A percentile compares a stretch with the other conserved stretches of the same genome.
These are phyloP conservation scores for Chrysomallon squamiferum DNA, from an alignment of 1,140 invertebrate species.

Conservation along the genomic window DNA sequence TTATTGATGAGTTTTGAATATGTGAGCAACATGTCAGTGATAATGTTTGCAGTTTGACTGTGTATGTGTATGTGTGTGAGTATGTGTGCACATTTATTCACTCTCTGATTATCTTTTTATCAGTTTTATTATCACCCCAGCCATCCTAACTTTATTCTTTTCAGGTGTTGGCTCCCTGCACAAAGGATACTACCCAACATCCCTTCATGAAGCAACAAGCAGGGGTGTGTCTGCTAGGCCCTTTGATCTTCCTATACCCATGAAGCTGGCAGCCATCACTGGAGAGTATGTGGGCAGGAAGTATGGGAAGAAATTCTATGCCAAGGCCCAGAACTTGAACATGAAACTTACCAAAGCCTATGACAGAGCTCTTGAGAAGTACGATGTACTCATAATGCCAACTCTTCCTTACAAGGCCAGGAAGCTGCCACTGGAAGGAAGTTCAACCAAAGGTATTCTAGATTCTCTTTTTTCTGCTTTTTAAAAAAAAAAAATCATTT, in stretches of 20 bases:
- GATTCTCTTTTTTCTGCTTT: too few relatives aligned
- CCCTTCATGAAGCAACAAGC: constrained; percentile 2
- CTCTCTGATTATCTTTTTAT: neutral
- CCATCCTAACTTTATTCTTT: too few relatives aligned
- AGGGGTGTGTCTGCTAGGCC: neutral
- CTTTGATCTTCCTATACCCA: neutral
- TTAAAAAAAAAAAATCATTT: too few relatives aligned
- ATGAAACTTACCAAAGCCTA: constrained; percentile 24
- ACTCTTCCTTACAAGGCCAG: constrained; percentile 32
- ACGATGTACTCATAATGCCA: constrained; percentile 47
- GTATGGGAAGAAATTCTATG: constrained; percentile 37
- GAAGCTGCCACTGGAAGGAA: constrained; percentile 19
- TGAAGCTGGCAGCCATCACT: neutral
- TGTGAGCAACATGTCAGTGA: neutral
- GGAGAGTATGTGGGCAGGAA: neutral
- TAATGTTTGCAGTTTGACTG: neutral
- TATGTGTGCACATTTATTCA: neutral
- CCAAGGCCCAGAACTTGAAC: constrained; percentile 31
- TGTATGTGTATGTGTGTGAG: neutral
- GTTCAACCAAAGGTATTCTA: too few relatives aligned
- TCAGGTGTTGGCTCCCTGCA: neutral
- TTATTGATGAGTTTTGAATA: neutral
- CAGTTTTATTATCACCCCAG: too few relatives aligned
- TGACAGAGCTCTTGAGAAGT: constrained; percentile 30
- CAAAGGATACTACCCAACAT: constrained; percentile 4